A percentile compares a stretch with the other conserved stretches of the same genome.
Evolutionary conservation across 2,797 vertebrate species (phyloP).

Genomic region (Eremophila alpestris): DNA sequence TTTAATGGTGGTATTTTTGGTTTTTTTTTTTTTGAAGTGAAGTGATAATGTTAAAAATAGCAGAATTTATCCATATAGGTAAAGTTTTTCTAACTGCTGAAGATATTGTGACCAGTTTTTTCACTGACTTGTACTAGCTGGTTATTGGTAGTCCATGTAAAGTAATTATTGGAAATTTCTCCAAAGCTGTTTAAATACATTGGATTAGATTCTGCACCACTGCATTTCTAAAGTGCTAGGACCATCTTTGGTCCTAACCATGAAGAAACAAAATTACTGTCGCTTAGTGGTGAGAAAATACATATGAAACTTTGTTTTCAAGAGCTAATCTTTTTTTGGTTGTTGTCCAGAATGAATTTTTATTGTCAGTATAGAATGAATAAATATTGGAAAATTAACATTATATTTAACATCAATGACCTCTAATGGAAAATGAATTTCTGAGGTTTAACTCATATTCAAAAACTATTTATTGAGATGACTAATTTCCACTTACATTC

Average conservation of each 20-base stretch:
- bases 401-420: neutral
- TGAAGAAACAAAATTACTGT: neutral
- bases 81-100: neutral
- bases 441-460: neutral
- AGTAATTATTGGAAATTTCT: neutral
- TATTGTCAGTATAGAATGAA: neutral
- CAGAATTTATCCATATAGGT: neutral
- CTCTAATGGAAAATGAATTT: neutral
- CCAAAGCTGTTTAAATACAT: neutral
- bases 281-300: neutral
- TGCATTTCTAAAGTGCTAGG: neutral
- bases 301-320: neutral
- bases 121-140: neutral
- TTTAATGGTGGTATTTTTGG: too few relatives aligned
- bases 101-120: neutral
- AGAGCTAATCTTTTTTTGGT: neutral
- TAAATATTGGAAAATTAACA: neutral
- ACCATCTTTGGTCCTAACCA: neutral
- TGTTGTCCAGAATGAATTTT: neutral
- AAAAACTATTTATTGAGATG: neutral
- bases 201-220: neutral
- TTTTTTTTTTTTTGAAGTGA: neutral
- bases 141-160: neutral
- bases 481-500: neutral
- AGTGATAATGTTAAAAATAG: neutral